These are phyloP conservation scores for Campoletis raptor DNA, from an alignment of 2,888 invertebrate genomes.

Conservation along the genomic window DNA sequence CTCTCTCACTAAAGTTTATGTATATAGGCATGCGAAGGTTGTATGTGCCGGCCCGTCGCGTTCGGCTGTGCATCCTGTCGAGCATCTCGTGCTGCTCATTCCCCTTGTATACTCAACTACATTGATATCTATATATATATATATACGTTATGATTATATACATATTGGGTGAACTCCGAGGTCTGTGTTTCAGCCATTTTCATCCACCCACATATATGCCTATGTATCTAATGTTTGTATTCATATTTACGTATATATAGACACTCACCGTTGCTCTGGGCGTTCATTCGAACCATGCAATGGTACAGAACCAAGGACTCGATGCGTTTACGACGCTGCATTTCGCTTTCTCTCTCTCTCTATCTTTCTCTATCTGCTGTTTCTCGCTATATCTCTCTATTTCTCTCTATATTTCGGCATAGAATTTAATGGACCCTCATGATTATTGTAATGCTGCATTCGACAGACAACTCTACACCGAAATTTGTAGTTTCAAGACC, in stretches of 20 bases:
- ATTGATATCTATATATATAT: not conserved
- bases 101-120: constrained; percentile 36
- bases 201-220: constrained; percentile 4
- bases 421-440: constrained; percentile 58
- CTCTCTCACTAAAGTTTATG: constrained; percentile 21
- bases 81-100: constrained; percentile 50
- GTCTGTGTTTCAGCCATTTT: constrained; percentile 60
- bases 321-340: constrained; percentile 57
- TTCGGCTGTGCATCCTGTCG: constrained; percentile 67
- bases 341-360: constrained; percentile 12
- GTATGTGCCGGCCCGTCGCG: constrained; percentile 52
- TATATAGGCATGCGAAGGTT: constrained; percentile 2
- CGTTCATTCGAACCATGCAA: constrained; percentile 56
- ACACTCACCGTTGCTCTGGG: constrained; percentile 31
- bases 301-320: constrained; percentile 49
- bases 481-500: constrained; percentile 54
- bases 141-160: constrained; percentile 15
- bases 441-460: constrained; percentile 51
- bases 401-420: constrained; percentile 6
- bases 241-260: constrained; percentile 34
- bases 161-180: constrained; percentile 50
- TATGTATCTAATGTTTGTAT: constrained; percentile 13
- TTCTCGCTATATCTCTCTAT: constrained; percentile 6
- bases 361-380: constrained; percentile 9
- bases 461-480: constrained; percentile 47